Conservation (phyloP, 2,113 vertebrate species). For the Plestiodon gilberti region DNA sequence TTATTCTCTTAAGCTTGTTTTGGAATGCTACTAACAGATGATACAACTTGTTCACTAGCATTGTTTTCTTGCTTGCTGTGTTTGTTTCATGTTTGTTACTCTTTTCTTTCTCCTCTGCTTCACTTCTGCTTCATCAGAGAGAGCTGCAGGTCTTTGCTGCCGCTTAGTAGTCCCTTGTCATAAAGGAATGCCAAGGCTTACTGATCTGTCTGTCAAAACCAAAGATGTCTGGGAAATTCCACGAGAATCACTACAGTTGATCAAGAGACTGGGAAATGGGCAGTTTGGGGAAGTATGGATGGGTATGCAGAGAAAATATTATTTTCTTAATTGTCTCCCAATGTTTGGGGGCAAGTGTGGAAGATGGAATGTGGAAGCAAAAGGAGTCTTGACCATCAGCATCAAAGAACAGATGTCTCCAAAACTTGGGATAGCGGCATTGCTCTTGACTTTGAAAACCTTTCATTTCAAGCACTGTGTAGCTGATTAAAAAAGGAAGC, state of each 20-base stretch:
- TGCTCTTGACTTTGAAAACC: constrained; percentile 50
- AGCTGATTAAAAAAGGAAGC: constrained; percentile 57
- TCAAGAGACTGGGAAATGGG: constrained; percentile 97
- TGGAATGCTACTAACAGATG: constrained; percentile 64
- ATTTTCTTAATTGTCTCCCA: constrained; percentile 58
- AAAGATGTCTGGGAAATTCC: constrained; percentile 99
- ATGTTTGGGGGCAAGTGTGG: constrained; percentile 60
- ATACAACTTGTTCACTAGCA: constrained; percentile 50
- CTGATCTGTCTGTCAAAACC: constrained; percentile 99
- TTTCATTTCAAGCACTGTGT: constrained; percentile 46
- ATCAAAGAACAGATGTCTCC: constrained; percentile 5
- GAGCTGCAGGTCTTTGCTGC: constrained; percentile 98
- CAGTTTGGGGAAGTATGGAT: constrained; percentile 99
- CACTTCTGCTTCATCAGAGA: constrained; percentile 84
- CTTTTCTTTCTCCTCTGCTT: constrained; percentile 72
- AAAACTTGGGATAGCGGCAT: neutral
- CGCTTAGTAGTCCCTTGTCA: constrained; percentile 97
- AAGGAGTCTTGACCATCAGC: neutral
- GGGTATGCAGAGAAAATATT: constrained; percentile 87
- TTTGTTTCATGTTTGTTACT: constrained; percentile 77
- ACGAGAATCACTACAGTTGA: constrained; percentile 95
- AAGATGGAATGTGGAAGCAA: constrained; percentile 80
- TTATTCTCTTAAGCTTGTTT: constrained; percentile 61
- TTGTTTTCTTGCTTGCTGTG: constrained; percentile 69
- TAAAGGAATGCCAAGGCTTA: constrained; percentile 97